Conservation (phyloP, 2,113 vertebrate species). For the Petaurus breviceps region DNA sequence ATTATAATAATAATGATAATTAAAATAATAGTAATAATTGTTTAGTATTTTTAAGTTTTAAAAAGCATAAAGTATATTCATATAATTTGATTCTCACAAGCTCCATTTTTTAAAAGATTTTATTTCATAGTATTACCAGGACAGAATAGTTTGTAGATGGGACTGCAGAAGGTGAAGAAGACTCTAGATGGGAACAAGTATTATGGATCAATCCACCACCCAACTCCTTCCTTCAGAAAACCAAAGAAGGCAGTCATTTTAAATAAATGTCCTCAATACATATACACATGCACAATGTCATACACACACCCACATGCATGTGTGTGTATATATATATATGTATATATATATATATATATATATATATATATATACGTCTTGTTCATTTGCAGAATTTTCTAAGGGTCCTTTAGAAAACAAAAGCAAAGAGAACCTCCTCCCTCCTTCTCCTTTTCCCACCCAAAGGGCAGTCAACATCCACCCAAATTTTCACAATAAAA, state of each 20-base stretch:
- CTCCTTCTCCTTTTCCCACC: no score
- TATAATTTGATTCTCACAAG: no score
- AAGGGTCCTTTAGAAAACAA: not conserved
- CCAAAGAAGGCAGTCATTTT: conserved; percentile 58
- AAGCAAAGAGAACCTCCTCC: not conserved
- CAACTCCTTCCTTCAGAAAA: conserved; percentile 57
- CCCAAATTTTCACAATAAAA: not conserved
- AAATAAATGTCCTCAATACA: conserved; percentile 45
- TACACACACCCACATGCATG: no score
- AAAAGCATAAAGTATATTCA: no score
- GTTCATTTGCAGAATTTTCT: conserved; percentile 53
- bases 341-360: no score
- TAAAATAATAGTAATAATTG: no score
- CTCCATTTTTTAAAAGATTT: not conserved
- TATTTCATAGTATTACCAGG: conserved; percentile 20
- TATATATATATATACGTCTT: conserved; percentile 3
- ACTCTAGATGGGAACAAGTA: conserved; percentile 27
- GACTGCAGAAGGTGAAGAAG: conserved; percentile 56
- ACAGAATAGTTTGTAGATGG: conserved; percentile 58
- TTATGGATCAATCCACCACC: conserved; percentile 24
- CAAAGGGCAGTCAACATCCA: not conserved
- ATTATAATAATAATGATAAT: no score
- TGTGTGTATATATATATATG: no score
- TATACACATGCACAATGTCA: no score
- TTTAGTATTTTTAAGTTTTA: no score